These are phyloP conservation scores for Ecliptopera silaceata DNA, from an alignment of 2,888 invertebrate genomes.

Conservation along the genomic window DNA sequence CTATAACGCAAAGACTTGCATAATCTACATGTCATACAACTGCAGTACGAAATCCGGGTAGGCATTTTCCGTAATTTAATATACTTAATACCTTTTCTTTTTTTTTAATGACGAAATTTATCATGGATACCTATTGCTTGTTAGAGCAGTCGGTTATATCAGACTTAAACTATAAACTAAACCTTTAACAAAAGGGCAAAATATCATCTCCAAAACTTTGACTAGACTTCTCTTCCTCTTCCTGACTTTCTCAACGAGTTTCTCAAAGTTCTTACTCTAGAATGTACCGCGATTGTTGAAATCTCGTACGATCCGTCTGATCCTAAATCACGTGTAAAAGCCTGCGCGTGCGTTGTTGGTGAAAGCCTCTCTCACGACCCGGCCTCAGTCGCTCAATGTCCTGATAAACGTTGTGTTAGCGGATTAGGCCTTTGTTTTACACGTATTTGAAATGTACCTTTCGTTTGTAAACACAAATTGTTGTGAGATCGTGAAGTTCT, in stretches of 20 bases:
- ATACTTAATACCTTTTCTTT: too few relatives aligned
- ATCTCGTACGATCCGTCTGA: conserved; percentile 15
- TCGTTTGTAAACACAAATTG: too few relatives aligned
- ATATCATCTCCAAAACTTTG: neutral
- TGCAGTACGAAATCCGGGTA: too few relatives aligned
- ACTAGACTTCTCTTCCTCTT: neutral
- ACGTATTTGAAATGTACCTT: conserved; percentile 3
- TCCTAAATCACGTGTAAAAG: conserved; percentile 20
- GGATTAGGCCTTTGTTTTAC: conserved; percentile 9
- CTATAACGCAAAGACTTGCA: too few relatives aligned
- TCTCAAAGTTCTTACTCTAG: conserved; percentile 1
- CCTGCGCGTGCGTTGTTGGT: conserved; percentile 43
- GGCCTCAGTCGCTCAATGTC: conserved; percentile 29
- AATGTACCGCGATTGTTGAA: conserved; percentile 7
- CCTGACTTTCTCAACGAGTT: conserved; percentile 3
- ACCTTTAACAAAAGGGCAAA: too few relatives aligned
- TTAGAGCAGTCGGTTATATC: too few relatives aligned
- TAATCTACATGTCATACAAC: neutral
- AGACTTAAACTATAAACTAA: too few relatives aligned
- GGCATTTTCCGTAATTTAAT: too few relatives aligned
- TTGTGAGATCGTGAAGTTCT: too few relatives aligned
- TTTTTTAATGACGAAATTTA: too few relatives aligned
- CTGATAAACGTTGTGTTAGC: conserved; percentile 21
- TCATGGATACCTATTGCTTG: too few relatives aligned
- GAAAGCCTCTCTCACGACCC: conserved; percentile 43